Base-by-base conservation (phyloP, 2,113 vertebrate genomes). In the Onychostruthus taczanowskii region DNA sequence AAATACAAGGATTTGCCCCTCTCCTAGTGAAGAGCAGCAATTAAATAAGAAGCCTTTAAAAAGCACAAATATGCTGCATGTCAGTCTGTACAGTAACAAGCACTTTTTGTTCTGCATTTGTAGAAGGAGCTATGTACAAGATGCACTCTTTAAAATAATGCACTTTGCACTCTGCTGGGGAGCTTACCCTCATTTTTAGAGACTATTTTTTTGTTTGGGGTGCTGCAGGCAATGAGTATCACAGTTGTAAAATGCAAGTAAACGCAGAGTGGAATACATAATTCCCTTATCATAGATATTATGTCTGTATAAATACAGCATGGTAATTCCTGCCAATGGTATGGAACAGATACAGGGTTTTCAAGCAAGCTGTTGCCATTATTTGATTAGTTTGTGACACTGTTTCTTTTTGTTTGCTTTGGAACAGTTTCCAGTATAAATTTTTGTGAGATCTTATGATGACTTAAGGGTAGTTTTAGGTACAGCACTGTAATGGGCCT, bases 91-190 rank as follows among this genome's bases (percentile, higher is more conserved):
- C 61, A 93, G 80, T 79, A 93, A 94, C 69, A 92, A 67, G 90
- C 94, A 95, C 95, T 94, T 95, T 94, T 63, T 84, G 62, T 58
- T 90, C 69, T 69, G 58, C 55, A 10, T 72, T 77, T 89, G 49
- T 89, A 84, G 91, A 89, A 92, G 50, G 37, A 87, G 64, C 85
- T 63, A 84, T 1, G 1, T 56, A 15, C 5, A 53, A 41, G 59
- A 92, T 95, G 96, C 97, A 97, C 98, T 97, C 97, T 97, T 89
- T n/a, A 87, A 96, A 94, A 85, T 62, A 80, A 96, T 16, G 97
- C 98, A 98, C 97, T 98, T 98, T 98, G 89, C 78, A 77, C 92
- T 94, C 92, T 90, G 92, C 63, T 74, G 66, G 92, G 95, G 91
- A 93, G 55, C 69, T 86, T 94, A 84, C 75, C 62, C 63, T 92